Base-by-base conservation (phyloP, 2,113 vertebrate species). In the Recurvirostra avosetta region DNA sequence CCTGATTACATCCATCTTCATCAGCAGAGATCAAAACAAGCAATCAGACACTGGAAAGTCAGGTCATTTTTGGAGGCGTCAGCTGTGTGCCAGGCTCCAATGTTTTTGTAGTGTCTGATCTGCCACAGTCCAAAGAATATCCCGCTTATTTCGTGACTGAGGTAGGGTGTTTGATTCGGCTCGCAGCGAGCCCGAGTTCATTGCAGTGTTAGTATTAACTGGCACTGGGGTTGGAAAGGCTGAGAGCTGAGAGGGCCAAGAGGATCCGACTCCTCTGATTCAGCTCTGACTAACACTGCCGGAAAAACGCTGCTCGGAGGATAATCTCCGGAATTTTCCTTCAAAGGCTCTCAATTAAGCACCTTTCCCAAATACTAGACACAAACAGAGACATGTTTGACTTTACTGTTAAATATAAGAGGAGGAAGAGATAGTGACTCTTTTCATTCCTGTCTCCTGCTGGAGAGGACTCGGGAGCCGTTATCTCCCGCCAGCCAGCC, bases 61-160 rank as follows among this genome's bases (percentile, higher is more conserved):
- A 59, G 65, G 74, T 9, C 58, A 79, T 66, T 70, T 91, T 17
- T 9, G 8, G 77, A 91, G 71, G 53, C 11, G 4, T 61, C 80
- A 38, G 84, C 68, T 59, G 23, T 25, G 27, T 67, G 84, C 84
- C 71, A 82, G 55, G 26, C 55, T 85, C 62, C 23, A 2, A 2
- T 96, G 72, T 94, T 94, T 97, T 89, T 29, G 1, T 59, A 81
- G 74, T 82, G 95, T 92, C 89, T 96, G 87, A 94, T 70, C n/a
- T 82, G 89, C 74, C 75, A 18, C 81, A 55, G 62, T 25, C 83
- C 92, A 89, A 38, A 91, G 91, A 96, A 95, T 84, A 91, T 32
- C 76, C 72, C 90, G 85, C 92, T 91, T 97, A 73, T 88, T 88
- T 79, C 79, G 71, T 67, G 87, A 0, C 62, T 62, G 89, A 88